Percentiles rank a stretch among this genome's conserved stretches.
These are phyloP conservation scores for Drosophila suzukii DNA, from an alignment of 1,140 invertebrate genomes.

Conservation along the genomic window DNA sequence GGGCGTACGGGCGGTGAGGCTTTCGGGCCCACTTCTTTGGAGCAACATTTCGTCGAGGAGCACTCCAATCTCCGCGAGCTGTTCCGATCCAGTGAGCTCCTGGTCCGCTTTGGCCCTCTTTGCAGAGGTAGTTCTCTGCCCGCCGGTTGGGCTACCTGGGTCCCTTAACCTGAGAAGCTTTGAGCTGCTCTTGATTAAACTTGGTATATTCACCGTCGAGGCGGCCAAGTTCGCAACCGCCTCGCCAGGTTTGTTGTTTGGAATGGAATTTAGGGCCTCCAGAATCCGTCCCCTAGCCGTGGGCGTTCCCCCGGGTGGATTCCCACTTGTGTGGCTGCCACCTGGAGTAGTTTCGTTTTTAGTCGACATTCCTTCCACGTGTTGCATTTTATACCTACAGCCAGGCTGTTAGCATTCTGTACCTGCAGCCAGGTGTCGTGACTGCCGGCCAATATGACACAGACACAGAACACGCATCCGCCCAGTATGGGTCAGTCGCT, in stretches of 20 bases:
- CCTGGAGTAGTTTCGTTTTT: not conserved
- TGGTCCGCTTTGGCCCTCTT: too few relatives aligned
- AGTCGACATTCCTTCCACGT: not conserved
- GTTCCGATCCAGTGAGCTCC: too few relatives aligned
- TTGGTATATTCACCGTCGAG: too few relatives aligned
- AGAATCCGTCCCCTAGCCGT: not conserved
- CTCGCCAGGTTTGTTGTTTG: too few relatives aligned
- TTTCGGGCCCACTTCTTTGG: too few relatives aligned
- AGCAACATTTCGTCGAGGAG: too few relatives aligned
- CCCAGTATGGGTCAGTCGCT: not conserved
- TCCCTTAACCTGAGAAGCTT: too few relatives aligned
- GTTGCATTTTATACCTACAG: not conserved
- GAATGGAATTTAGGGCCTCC: not conserved
- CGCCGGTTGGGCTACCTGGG: too few relatives aligned
- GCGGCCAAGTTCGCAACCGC: not conserved
- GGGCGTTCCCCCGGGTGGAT: not conserved
- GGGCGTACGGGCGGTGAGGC: too few relatives aligned
- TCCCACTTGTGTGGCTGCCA: not conserved
- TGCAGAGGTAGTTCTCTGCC: too few relatives aligned
- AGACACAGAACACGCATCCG: not conserved
- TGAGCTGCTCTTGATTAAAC: too few relatives aligned
- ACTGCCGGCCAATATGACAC: not conserved
- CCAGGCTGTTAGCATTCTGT: not conserved
- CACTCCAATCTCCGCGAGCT: too few relatives aligned
- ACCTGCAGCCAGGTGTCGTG: not conserved